A percentile compares a stretch with the other conserved stretches of the same genome.
phyloP scores from a whole-genome alignment of 1,140 invertebrate genomes.

The Anastatus disparis region DNA sequence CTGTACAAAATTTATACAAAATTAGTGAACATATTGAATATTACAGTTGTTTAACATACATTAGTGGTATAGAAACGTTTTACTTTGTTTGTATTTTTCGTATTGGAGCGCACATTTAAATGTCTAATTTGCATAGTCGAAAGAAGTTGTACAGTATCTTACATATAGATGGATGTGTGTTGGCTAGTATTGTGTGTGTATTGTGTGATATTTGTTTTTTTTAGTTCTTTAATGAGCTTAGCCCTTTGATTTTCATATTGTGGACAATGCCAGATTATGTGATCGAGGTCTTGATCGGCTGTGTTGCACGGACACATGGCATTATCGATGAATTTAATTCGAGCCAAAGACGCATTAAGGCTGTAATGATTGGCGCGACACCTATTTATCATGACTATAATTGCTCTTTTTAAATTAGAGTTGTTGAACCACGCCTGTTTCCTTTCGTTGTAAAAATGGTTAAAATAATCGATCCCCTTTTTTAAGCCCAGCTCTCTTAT shows the following conservation, averaged over 20 bases:
- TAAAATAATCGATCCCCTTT: not conserved
- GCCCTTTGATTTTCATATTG: not conserved
- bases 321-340: not conserved
- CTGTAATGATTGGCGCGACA: not conserved
- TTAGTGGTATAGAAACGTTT: too few species aligned
- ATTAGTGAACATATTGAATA: too few species aligned
- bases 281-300: not conserved
- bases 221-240: not conserved
- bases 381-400: not conserved
- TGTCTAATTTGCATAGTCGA: not conserved
- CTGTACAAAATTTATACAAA: too few species aligned
- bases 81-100: too few species aligned
- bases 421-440: not conserved
- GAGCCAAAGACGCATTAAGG: not conserved
- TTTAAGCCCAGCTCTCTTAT: not conserved
- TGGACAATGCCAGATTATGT: not conserved
- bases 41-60: too few species aligned
- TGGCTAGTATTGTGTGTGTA: not conserved
- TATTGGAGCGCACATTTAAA: too few species aligned
- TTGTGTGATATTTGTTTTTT: not conserved
- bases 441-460: not conserved
- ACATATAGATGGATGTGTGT: not conserved
- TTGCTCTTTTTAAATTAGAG: not conserved
- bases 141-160: not conserved
- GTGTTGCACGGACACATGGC: not conserved